Evolutionary conservation across 2,888 invertebrate species (phyloP), one percentile per base, ranked within the genome.

Genomic region (Leucozona laternaria): DNA sequence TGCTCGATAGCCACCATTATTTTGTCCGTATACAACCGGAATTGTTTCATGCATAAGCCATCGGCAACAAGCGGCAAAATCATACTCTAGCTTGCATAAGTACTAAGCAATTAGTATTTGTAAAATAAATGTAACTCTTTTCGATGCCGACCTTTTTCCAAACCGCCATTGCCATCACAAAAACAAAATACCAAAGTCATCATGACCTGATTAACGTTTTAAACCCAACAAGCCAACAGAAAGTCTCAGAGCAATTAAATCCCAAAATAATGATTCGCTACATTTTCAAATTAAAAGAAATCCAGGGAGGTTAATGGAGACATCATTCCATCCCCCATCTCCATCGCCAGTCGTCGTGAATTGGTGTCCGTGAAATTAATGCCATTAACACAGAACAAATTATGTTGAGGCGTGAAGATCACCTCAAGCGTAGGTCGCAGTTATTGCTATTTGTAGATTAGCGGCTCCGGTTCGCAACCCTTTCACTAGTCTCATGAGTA

Each of bases 321-420:
- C 78, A 81, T 80, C 80, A 81, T 66, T 28, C 7, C 45, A 48
- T 13, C 37, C 57, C 66, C 22, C 34, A 57, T 17, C 62, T 43
- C 50, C 22, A 48, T 11, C 31, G 17, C 31, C 37, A 53, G 11
- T 34, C 20, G 15, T 20, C 4, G 20, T 1, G 20, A 15, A 58
- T 20, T 37, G 34, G 13, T 37, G 13, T 40, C 13, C n/a, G 22
- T 50, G 45, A 72, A 72, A 81, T 81, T 80, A 73, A 77, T 75
- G 40, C 45, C 75, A 75, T 79, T 83, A 79, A 45, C 68, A 83
- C 68, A 58, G 62, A 62, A 34, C 50, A 71, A 76, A 75, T 50
- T 57, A 66, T 45, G 53, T 58, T 15, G 48, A 73, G 85, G 85
- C 80, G 77, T 85, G 68, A 77, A 85, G 45, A 77, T 68, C 80